These are phyloP conservation scores for Protomyctophum bolini DNA, from an alignment of 2,113 vertebrate species.

Conservation along the genomic window DNA sequence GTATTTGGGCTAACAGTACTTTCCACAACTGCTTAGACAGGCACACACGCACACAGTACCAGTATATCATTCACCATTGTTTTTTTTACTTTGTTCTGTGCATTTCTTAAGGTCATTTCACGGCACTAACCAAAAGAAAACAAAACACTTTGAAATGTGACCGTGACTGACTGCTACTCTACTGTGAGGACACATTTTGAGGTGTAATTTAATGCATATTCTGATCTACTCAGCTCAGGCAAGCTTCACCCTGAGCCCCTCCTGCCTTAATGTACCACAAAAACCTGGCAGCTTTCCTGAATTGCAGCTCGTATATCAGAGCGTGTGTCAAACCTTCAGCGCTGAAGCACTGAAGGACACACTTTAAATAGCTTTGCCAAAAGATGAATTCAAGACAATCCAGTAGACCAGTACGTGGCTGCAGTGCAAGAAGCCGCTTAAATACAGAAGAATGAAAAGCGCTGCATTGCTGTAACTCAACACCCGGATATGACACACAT, in stretches of 20 bases:
- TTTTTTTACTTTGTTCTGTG: too few species aligned
- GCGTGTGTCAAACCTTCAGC: slow-evolving; percentile 6
- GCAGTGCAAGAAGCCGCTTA: neutral
- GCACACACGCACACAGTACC: neutral
- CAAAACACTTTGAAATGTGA: slow-evolving; percentile 3
- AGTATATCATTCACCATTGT: too few species aligned
- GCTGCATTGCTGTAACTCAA: slow-evolving; percentile 2
- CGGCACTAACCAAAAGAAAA: neutral
- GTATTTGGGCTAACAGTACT: too few species aligned
- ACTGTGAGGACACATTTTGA: slow-evolving; percentile 9
- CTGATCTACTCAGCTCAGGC: slow-evolving; percentile 27
- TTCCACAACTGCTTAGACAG: too few species aligned
- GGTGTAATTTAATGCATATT: slow-evolving; percentile 26
- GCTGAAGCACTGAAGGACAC: slow-evolving; percentile 14
- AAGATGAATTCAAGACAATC: slow-evolving; percentile 22
- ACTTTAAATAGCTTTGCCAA: slow-evolving; percentile 32
- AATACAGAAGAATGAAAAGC: neutral
- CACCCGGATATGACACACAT: neutral
- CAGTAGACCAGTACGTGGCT: neutral
- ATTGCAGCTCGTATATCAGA: slow-evolving; percentile 13
- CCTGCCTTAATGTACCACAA: slow-evolving; percentile 12
- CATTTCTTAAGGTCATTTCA: slow-evolving; percentile 1
- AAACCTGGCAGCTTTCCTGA: slow-evolving; percentile 18
- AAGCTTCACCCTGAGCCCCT: slow-evolving; percentile 11
- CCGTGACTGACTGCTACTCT: neutral